Evolutionary conservation across 2,113 vertebrate genomes (phyloP), one percentile per base, ranked within the genome.

Genomic region (Haemorhous mexicanus): DNA sequence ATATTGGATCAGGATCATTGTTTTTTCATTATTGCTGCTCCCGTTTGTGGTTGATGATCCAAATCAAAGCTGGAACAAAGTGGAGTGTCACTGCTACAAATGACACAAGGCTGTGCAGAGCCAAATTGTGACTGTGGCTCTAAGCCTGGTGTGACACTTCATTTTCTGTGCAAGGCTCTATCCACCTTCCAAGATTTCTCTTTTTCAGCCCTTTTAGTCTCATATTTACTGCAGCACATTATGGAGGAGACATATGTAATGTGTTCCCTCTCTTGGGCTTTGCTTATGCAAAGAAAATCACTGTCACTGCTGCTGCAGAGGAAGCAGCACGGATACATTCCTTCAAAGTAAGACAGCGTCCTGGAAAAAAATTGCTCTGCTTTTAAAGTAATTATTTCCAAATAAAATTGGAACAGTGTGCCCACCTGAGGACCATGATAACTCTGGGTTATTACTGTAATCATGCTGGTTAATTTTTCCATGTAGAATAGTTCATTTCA

Each of bases 361-460:
- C 93, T 73, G 67, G n/a, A 91, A 91, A 91, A 91, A 94, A 94
- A 91, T 74, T 69, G 47, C 67, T 93, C 59, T 80, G 81, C 67
- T 87, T 95, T 91, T 64, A 39, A 92, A 91, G 62, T 66, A 91
- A 94, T 95, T 95, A 95, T 91, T 94, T 94, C 66, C 58, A 87
- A 94, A 93, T 62, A 87, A 76, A 95, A 92, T 32, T 72, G 81
- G 66, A 96, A 78, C 44, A 75, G 32, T 61, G 28, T 43, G 67
- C 87, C 81, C 81, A 87, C 93, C 87, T 92, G 95, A 95, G 95
- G 84, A 87, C 28, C 23, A 59, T 19, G 63, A 83, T 93, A 90
- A 92, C 68, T 94, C 68, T 55, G 46, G 59, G 88, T 95, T 95
- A 92, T 96, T 92, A 95, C 50, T 1, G 2, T 77, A 83, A 77